Base-by-base conservation (phyloP, 2,888 invertebrate species). In the Argyresthia goedartella region DNA sequence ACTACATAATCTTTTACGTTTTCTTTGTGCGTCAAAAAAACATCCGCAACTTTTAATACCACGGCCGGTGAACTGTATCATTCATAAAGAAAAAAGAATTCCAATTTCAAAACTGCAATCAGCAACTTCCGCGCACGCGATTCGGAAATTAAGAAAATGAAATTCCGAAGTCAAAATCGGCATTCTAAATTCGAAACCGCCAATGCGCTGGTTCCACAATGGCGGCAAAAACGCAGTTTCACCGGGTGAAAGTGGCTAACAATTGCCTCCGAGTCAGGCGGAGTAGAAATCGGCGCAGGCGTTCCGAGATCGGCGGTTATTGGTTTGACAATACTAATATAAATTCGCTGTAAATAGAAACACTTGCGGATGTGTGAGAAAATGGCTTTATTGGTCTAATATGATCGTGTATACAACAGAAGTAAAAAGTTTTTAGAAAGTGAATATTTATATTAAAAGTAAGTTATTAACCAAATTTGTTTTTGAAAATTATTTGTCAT, bases 171-270 rank as follows among this genome's bases (percentile, higher is more conserved):
- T 48, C 15, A 36, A 48, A 58, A 57, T 67, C 67, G 63, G 67
- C 55, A 51, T 56, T 58, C 55, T 47, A 52, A 44, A 58, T 57
- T 58, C 50, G 57, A 60, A 60, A 57, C 60, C 62, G 62, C 60
- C 15, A 61, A 60, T 50, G 56, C 59, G 59, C 64, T 25, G 25
- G 25, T 25, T 25, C 68, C 69, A 75, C 76, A 76, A 75, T 76
- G 76, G 43, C 13, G 66, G 76, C 75, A 81, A 84, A 81, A 82
- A 81, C 74, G 73, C 73, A 70, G 81, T 85, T 85, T 84, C 85
- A 73, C 84, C 70, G 69, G 78, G 85, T 81, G 85, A 85, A 85
- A 85, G 85, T 85, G 73, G 69, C 67, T 59, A 73, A 73, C 77
- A 73, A 73, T 72, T 69, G 71, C 36, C 48, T 14, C 42, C 25